phyloP scores from a whole-genome alignment of 1,140 invertebrate genomes.

The Halictus rubicundus region DNA sequence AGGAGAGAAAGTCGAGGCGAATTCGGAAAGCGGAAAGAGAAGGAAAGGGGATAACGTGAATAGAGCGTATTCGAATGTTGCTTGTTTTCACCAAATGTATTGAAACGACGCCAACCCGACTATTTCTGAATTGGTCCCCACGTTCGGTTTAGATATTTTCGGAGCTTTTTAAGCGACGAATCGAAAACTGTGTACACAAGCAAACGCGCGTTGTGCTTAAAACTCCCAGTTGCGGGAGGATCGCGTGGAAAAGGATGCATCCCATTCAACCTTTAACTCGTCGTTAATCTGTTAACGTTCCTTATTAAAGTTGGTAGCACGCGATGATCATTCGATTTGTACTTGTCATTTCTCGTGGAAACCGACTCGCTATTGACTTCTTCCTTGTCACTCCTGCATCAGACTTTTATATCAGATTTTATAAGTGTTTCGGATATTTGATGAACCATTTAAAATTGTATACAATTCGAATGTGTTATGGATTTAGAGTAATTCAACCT shows the following conservation, averaged over 20 bases:
- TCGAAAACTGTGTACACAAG: neutral
- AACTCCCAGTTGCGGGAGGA: too few relatives aligned
- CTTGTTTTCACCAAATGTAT: conserved; percentile 24
- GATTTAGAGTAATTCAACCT: too few relatives aligned
- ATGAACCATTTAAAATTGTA: too few relatives aligned
- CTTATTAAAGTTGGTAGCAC: neutral
- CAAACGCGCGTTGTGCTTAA: neutral
- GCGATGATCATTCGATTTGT: neutral
- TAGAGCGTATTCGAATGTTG: neutral
- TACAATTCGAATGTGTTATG: too few relatives aligned
- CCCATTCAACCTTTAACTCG: neutral
- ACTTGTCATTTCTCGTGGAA: too few relatives aligned
- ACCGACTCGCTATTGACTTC: too few relatives aligned
- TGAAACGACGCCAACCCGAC: neutral
- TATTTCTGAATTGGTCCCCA: neutral
- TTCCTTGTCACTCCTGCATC: too few relatives aligned
- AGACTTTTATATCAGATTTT: too few relatives aligned
- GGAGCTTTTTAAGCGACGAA: neutral
- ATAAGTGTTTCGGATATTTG: too few relatives aligned
- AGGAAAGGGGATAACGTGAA: neutral
- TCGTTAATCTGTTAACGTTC: neutral
- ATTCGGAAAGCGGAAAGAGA: neutral
- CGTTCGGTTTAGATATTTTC: neutral
- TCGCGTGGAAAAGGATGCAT: neutral
- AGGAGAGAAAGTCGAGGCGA: neutral